Percentiles rank a stretch among this genome's conserved stretches.
Evolutionary conservation across 1,140 invertebrate species (phyloP).

Genomic region (Cydia strobilella): DNA sequence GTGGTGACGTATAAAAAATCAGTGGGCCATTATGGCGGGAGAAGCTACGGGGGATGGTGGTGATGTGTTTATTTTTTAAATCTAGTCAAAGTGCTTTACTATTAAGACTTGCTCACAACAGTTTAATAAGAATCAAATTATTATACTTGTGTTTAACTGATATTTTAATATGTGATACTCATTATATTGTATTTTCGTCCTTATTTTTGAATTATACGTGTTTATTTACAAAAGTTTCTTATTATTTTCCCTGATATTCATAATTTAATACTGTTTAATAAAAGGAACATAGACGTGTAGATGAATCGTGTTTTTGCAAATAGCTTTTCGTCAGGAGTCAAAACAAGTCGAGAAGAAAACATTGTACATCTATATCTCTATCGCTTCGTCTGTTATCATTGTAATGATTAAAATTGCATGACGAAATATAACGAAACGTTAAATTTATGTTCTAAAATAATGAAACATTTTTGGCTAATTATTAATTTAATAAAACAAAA

Average conservation of each 20-base stretch:
- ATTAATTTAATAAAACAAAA: background rate
- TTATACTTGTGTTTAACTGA: background rate
- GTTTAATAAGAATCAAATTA: background rate
- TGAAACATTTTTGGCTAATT: too few species aligned
- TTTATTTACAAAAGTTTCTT: background rate
- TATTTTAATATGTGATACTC: conserved; percentile 7
- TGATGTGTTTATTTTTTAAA: background rate
- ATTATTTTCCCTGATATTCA: background rate
- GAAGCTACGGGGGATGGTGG: background rate
- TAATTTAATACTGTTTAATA: background rate
- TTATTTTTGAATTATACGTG: background rate
- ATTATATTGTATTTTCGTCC: background rate
- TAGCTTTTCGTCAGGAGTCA: background rate
- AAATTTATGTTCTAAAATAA: too few species aligned
- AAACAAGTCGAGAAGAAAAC: background rate
- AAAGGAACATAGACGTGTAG: background rate
- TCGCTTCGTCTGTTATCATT: too few species aligned
- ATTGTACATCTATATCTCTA: too few species aligned
- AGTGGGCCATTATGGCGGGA: background rate
- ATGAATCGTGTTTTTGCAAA: background rate
- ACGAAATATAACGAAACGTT: too few species aligned
- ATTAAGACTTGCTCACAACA: background rate
- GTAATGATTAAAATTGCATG: too few species aligned
- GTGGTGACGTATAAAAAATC: conserved; percentile 7
- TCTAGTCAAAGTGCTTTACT: conserved; percentile 7